Conservation (phyloP, 2,888 invertebrate species). For the Crossocerus cetratus region DNA sequence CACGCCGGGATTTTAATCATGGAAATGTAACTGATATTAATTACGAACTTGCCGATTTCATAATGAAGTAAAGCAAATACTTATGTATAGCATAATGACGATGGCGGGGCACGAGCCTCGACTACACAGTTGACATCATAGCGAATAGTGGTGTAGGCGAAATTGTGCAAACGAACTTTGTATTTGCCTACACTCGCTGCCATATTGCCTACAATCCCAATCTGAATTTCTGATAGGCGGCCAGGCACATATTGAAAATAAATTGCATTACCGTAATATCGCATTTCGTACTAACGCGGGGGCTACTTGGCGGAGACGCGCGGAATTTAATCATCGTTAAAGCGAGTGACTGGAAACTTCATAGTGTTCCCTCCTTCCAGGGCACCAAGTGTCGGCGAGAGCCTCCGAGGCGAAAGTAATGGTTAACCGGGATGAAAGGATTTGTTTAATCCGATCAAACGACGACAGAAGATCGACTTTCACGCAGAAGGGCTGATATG, state of each 20-base stretch:
- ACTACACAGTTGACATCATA: conserved; percentile 10
- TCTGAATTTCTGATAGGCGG: conserved; percentile 18
- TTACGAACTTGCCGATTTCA: conserved; percentile 36
- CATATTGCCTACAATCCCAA: conserved; percentile 5
- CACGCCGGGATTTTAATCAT: conserved; percentile 40
- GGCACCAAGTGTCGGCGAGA: not conserved
- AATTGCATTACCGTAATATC: conserved; percentile 17
- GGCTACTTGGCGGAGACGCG: conserved; percentile 9
- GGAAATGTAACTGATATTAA: conserved; percentile 49
- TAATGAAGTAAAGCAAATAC: conserved; percentile 45
- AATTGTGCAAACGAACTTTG: conserved; percentile 30
- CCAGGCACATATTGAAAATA: conserved; percentile 15
- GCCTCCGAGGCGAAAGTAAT: too few relatives aligned
- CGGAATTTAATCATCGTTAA: not conserved
- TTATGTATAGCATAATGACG: conserved; percentile 26
- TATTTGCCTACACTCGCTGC: conserved; percentile 23
- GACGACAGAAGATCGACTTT: too few relatives aligned
- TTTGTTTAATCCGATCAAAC: too few relatives aligned
- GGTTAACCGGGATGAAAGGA: too few relatives aligned
- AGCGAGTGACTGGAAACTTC: not conserved
- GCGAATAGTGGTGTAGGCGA: conserved; percentile 7
- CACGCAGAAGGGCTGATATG: too few relatives aligned
- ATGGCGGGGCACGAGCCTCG: conserved; percentile 38
- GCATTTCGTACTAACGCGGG: not conserved
- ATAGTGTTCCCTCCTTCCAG: not conserved